phyloP scores from a whole-genome alignment of 2,888 invertebrate genomes.

The Barypeithes pellucidus region DNA sequence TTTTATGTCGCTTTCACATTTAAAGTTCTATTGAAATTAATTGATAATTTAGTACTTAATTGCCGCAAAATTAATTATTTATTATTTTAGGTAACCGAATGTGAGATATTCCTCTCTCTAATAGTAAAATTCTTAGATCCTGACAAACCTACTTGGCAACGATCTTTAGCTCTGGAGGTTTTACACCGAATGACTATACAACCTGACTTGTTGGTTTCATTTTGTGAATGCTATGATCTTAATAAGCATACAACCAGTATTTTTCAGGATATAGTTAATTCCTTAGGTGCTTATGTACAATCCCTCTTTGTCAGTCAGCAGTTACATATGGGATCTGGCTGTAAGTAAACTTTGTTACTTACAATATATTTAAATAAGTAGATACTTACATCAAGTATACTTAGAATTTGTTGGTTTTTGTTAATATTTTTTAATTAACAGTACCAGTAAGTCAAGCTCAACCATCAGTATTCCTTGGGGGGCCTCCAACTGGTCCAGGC shows the following conservation, averaged over 20 bases:
- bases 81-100: conserved; percentile 88
- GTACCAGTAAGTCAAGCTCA: conserved; percentile 74
- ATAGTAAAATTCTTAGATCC: conserved; percentile 98
- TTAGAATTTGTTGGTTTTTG: neutral
- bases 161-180: conserved; percentile 95
- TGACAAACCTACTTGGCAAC: conserved; percentile 97
- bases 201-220: conserved; percentile 89
- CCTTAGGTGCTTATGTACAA: conserved; percentile 94
- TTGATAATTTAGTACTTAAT: neutral
- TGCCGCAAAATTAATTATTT: neutral
- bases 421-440: conserved; percentile 56
- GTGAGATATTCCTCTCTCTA: conserved; percentile 97
- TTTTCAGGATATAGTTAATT: conserved; percentile 95
- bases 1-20: too few relatives aligned
- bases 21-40: neutral
- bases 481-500: conserved; percentile 82
- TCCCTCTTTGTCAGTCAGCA: conserved; percentile 88
- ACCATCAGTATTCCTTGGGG: conserved; percentile 77
- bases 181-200: conserved; percentile 95
- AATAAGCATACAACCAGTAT: conserved; percentile 94
- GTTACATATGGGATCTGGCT: conserved; percentile 71
- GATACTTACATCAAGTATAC: conserved; percentile 11
- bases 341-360: conserved; percentile 63
- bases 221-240: conserved; percentile 96
- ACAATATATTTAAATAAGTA: conserved; percentile 13